Evolutionary conservation across 1,140 invertebrate genomes (phyloP).

Genomic region (Drosophila santomea): DNA sequence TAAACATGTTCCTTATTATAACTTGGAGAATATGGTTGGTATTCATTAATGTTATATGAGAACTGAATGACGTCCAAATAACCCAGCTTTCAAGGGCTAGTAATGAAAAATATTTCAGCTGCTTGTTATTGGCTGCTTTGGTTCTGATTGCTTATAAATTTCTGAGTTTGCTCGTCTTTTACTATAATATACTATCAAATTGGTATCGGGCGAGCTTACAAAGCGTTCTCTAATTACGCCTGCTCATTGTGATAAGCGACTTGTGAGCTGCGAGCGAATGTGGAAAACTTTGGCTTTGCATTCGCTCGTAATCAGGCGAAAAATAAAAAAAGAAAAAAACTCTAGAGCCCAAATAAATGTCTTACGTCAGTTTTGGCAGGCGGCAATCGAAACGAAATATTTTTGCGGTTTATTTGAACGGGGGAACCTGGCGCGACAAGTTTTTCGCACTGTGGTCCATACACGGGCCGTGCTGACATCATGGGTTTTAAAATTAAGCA

Average conservation of each 20-base stretch:
- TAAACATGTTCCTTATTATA: too few species aligned
- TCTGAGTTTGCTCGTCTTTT: background rate
- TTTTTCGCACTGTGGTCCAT: conserved; percentile 61
- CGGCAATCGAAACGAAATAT: conserved; percentile 54
- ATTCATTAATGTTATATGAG: too few species aligned
- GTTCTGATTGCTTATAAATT: background rate
- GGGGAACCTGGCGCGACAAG: conserved; percentile 68
- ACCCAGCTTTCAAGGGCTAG: background rate
- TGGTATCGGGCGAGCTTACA: conserved; percentile 11
- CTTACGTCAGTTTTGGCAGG: conserved; percentile 79
- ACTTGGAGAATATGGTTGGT: too few species aligned
- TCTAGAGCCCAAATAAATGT: conserved; percentile 74
- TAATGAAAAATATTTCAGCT: background rate
- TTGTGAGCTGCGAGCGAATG: conserved; percentile 18
- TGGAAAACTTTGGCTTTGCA: conserved; percentile 42
- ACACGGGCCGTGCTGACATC: conserved; percentile 57
- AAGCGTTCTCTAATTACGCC: conserved; percentile 34
- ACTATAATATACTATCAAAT: conserved; percentile 12
- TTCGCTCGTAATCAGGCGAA: conserved; percentile 29
- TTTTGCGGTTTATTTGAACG: conserved; percentile 49
- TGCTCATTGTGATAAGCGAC: conserved; percentile 37
- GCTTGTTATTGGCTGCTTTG: background rate
- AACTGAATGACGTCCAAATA: background rate
- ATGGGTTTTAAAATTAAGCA: conserved; percentile 56
- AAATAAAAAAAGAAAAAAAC: conserved; percentile 5